Conservation (phyloP, 2,113 vertebrate species). For the Myotis yumanensis region DNA sequence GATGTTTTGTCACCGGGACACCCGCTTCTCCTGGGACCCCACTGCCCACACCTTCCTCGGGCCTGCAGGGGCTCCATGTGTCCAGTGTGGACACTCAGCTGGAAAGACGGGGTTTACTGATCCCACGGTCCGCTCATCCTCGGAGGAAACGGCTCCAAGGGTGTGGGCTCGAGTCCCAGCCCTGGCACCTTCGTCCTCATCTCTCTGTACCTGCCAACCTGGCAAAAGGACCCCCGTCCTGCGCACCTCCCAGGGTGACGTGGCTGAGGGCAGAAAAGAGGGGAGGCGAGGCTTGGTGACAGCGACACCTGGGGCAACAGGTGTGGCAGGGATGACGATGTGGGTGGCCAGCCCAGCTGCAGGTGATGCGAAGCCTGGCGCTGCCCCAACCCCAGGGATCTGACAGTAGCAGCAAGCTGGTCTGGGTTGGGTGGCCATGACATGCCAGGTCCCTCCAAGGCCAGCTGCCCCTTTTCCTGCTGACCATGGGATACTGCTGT, state of each 20-base stretch:
- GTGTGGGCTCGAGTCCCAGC: background rate
- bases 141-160: background rate
- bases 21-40: background rate
- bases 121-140: fast-evolving
- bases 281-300: no score
- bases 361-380: background rate
- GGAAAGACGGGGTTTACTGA: background rate
- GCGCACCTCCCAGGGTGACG: background rate
- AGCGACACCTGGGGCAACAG: background rate
- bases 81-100: background rate
- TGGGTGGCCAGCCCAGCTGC: background rate
- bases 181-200: background rate
- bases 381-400: background rate
- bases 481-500: background rate
- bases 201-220: background rate
- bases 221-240: background rate
- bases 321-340: fast-evolving
- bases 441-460: background rate
- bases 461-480: background rate
- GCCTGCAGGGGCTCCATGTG: background rate
- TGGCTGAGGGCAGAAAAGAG: background rate
- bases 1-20: fast-evolving
- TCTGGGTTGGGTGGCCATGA: fast-evolving
- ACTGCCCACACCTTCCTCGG: fast-evolving
- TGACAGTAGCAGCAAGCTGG: fast-evolving